These are phyloP conservation scores for Etheostoma spectabile DNA, from an alignment of 2,113 vertebrate genomes.

Conservation along the genomic window DNA sequence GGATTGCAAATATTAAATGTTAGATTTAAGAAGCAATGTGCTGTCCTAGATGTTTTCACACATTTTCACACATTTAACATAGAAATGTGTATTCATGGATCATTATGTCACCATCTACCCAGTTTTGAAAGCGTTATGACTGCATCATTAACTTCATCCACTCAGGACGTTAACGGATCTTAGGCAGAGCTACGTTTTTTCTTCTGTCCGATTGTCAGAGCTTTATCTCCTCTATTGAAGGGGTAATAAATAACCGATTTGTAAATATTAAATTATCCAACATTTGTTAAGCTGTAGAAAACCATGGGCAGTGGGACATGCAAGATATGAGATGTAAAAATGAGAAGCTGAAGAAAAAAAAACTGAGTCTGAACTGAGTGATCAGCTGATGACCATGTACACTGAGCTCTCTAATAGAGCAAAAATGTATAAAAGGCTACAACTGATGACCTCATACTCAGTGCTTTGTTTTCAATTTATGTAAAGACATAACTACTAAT, in stretches of 20 bases:
- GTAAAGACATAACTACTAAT: neutral
- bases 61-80: neutral
- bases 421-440: neutral
- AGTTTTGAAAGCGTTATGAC: conserved; percentile 11
- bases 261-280: conserved; percentile 35
- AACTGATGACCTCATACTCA: neutral
- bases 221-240: conserved; percentile 27
- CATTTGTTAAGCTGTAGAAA: neutral
- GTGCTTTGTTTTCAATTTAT: conserved; percentile 6
- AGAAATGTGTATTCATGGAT: conserved; percentile 14
- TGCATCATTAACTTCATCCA: conserved; percentile 42
- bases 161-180: conserved; percentile 24
- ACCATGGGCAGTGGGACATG: neutral
- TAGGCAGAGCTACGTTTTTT: conserved; percentile 12
- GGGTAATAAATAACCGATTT: conserved; percentile 39
- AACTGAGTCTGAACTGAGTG: neutral
- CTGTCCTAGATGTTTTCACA: neutral
- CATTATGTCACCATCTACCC: conserved; percentile 18
- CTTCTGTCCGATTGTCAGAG: conserved; percentile 8
- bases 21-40: neutral
- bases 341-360: neutral
- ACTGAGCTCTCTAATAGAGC: neutral
- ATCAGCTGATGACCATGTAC: neutral
- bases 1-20: neutral
- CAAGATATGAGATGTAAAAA: neutral